Base-by-base conservation (phyloP, 2,113 vertebrate genomes). In the Eolophus roseicapilla region DNA sequence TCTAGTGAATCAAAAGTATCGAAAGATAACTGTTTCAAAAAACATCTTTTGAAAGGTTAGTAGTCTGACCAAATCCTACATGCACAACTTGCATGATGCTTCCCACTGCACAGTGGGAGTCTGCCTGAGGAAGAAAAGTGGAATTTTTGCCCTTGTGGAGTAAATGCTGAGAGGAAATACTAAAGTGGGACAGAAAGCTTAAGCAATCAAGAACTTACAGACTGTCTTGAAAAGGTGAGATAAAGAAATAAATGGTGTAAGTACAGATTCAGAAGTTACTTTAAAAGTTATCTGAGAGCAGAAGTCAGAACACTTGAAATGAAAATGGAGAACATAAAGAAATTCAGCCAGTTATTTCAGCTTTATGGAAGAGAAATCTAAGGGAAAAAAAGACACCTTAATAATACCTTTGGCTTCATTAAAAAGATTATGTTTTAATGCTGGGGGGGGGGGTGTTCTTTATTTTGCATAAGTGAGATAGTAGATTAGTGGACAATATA, bases 21-120 rank as follows among this genome's bases (percentile, higher is more conserved):
- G n/a, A 57, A 90, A 67, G 9, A 16, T 3, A 80, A 19, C 17
- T 78, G 7, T 57, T 95, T 85, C n/a, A 70, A 49, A 88, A 63
- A 65, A 2, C 28, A 29, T 20, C 14, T 85, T 90, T 49, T 76
- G 20, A 33, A 14, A 71, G 33, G 43, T 86, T 71, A 90, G 7
- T 76, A 44, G 4, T 77, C 28, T 90, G 25, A 90, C 60, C 5
- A 6, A 74, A 70, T 35, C 28, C 23, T 18, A 18, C 18, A 47
- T 0, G 0, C 29, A 17, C 13, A 74, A 33, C 4, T 77, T 29
- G 27, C 4, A 4, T 17, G n/a, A 55, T 62, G 33, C 6, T 82
- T 62, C 50, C 14, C 33, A 14, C 18, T 71, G 20, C 43, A 68
- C 3, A 1, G 17, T 69, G 37, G 53, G 11, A 80, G 3, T 44